A percentile compares a stretch with the other conserved stretches of the same genome.
Evolutionary conservation across 2,797 vertebrate genomes (phyloP).

Genomic region (Rhadinocentrus ornatus): DNA sequence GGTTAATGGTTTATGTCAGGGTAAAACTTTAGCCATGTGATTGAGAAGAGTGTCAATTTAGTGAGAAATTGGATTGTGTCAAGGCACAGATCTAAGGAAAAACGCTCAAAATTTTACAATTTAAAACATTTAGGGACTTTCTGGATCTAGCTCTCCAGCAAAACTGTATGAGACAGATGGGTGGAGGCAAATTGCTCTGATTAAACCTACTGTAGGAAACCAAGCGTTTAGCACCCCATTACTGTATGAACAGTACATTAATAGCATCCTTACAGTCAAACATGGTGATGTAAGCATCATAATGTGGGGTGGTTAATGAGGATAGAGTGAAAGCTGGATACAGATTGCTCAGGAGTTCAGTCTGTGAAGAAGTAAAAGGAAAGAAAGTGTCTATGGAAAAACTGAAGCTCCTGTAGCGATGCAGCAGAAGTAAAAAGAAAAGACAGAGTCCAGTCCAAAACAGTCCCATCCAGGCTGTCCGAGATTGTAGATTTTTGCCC

Average conservation of each 20-base stretch:
- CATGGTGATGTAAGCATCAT: not conserved
- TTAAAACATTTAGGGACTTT: not conserved
- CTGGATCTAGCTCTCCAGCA: not conserved
- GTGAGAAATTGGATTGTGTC: not conserved
- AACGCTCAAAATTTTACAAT: not conserved
- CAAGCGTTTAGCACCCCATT: not conserved
- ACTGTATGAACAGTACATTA: too few species aligned
- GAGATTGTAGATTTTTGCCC: not conserved
- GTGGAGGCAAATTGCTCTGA: not conserved
- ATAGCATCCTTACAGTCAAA: not conserved
- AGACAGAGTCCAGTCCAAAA: not conserved
- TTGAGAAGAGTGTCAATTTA: not conserved
- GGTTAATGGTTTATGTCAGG: not conserved
- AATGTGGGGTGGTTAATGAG: not conserved
- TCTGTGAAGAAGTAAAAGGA: not conserved
- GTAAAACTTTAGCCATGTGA: not conserved
- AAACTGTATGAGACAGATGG: not conserved
- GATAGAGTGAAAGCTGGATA: not conserved
- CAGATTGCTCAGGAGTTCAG: not conserved
- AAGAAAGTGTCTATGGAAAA: not conserved
- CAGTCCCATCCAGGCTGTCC: not conserved
- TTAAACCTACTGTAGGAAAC: not conserved
- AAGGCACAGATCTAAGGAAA: slow-evolving; percentile 5
- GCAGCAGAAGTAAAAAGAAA: not conserved
- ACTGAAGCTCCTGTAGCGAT: not conserved